Conservation (phyloP, 1,140 invertebrate species). For the Oedothorax gibbosus region DNA sequence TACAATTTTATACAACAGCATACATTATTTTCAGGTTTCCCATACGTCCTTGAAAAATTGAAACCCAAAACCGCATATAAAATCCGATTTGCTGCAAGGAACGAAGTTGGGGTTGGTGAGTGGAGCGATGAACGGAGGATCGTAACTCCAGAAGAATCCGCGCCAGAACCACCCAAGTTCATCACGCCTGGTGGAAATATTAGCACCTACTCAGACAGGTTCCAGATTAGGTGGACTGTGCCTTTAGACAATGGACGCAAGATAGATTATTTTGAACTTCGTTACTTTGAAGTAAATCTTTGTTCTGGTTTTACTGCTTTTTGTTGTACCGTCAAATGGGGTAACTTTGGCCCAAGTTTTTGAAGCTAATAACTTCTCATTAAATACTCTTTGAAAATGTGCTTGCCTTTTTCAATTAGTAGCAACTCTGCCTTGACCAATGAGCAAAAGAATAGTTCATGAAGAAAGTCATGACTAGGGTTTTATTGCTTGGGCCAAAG, state of each 20-base stretch:
- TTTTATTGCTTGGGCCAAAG: too few relatives aligned
- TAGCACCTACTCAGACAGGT: slow-evolving; percentile 79
- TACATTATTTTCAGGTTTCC: slow-evolving; percentile 24
- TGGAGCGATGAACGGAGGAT: slow-evolving; percentile 75
- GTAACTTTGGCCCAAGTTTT: too few relatives aligned
- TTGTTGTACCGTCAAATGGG: slow-evolving; percentile 2
- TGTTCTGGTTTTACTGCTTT: too few relatives aligned
- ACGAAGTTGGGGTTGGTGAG: slow-evolving; percentile 83
- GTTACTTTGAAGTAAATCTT: slow-evolving; percentile 78
- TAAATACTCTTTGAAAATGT: too few relatives aligned
- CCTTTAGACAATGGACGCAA: slow-evolving; percentile 89
- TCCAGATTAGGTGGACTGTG: slow-evolving; percentile 81
- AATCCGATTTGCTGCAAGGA: slow-evolving; percentile 86
- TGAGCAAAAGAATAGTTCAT: too few relatives aligned
- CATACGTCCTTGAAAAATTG: slow-evolving; percentile 80
- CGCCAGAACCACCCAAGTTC: slow-evolving; percentile 64
- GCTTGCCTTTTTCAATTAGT: too few relatives aligned
- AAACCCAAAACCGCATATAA: slow-evolving; percentile 82
- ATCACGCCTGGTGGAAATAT: slow-evolving; percentile 64
- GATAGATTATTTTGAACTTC: slow-evolving; percentile 85
- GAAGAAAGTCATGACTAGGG: too few relatives aligned
- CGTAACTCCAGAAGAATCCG: slow-evolving; percentile 61
- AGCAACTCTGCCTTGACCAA: too few relatives aligned
- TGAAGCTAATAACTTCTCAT: too few relatives aligned
- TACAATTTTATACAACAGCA: too few relatives aligned